Evolutionary conservation across 64 coral and sea anemone species (phyloP).

Genomic region (Actinia tenebrosa): DNA sequence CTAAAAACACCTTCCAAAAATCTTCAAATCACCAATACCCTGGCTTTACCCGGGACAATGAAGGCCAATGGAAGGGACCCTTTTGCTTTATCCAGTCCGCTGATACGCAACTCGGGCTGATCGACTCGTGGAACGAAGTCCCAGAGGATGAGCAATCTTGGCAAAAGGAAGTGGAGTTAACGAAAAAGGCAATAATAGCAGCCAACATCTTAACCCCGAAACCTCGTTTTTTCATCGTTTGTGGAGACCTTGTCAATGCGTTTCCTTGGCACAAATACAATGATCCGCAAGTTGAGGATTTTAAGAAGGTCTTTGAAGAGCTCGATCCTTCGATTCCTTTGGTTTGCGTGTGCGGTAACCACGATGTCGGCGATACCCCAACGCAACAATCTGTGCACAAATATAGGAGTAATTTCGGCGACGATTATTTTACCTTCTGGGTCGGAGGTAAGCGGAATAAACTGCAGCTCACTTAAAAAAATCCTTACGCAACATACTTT

Average conservation of each 20-base stretch:
- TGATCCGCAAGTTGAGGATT: constrained; percentile 81
- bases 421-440: constrained; percentile 97
- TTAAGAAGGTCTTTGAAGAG: constrained; percentile 85
- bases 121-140: constrained; percentile 92
- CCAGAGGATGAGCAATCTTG: constrained; percentile 64
- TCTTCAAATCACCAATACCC: constrained; percentile 68
- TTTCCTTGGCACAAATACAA: constrained; percentile 77
- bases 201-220: constrained; percentile 78
- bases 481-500: background rate
- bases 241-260: constrained; percentile 92
- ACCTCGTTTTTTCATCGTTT: constrained; percentile 98
- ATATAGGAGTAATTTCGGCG: constrained; percentile 85
- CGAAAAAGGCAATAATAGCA: constrained; percentile 81
- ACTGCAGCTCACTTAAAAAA: background rate
- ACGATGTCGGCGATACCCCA: constrained; percentile 83
- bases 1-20: constrained; percentile 29
- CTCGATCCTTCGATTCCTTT: constrained; percentile 82
- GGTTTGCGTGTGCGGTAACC: constrained; percentile 93
- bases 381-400: constrained; percentile 71
- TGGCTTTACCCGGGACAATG: constrained; percentile 74
- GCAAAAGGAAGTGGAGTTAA: constrained; percentile 78
- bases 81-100: constrained; percentile 92
- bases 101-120: constrained; percentile 95
- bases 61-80: constrained; percentile 82
- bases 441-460: constrained; percentile 70